Base-by-base conservation (phyloP, 2,888 invertebrate genomes). In the Parnassius glacialis region DNA sequence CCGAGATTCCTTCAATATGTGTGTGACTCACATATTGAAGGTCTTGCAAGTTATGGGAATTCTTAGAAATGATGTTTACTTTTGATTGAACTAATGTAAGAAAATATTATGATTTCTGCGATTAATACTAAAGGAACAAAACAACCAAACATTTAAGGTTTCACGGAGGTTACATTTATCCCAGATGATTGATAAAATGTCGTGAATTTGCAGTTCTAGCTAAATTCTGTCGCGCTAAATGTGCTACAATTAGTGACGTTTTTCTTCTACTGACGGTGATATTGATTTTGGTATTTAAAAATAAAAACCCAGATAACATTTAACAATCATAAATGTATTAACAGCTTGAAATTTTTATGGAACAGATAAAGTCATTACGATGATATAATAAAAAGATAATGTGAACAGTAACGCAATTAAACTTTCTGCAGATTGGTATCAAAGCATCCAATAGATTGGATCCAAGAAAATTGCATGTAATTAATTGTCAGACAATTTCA, bases 401-500 rank as follows among this genome's bases (percentile, higher is more conserved):
- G 42, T 48, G 64, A 58, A 54, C 56, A 59, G 48, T 47, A 58
- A 54, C 41, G 7, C 54, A 62, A 58, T 62, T 62, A 62, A 34
- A 44, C 47, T 43, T 50, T 42, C 50, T 1, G 51, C 10, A 57
- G 58, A 62, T 62, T 45, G 9, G 11, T 58, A 62, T 62, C 62
- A 48, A 12, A 3, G 55, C 43, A 47, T 57, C 67, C 70, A 71
- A 70, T 72, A 65, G 67, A 71, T 70, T 69, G 70, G 69, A 66
- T 63, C 70, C 63, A 65, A 68, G 68, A 63, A 72, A 74, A 76
- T 76, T 70, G 74, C 74, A 77, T 70, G 72, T 70, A 64, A 72
- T 78, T 81, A 75, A 81, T 34, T 81, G 81, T 81, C 75, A 72
- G 70, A 54, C 66, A 74, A 67, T 83, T 83, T 83, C 80, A 74